Evolutionary conservation across 1,140 invertebrate genomes (phyloP), one percentile per base, ranked within the genome.

Genomic region (Neoseiulus cucumeris): DNA sequence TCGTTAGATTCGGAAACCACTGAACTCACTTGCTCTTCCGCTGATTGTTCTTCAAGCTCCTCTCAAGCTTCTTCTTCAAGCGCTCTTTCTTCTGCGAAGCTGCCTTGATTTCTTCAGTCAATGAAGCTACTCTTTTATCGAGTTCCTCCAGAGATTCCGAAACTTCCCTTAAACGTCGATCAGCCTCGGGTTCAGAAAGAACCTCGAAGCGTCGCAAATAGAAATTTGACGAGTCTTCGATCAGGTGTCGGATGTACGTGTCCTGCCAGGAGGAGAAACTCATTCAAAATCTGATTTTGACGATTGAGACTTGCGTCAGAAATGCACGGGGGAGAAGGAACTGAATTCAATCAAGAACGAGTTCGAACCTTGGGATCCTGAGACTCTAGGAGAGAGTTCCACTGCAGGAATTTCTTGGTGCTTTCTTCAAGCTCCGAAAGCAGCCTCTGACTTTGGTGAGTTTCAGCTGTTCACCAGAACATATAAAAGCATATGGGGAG

Each of bases 321-420:
- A 39, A 39, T 9, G 33, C 33, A 39, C 4, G 4, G 9, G 33
- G 9, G 9, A 39, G 4, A 39, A 6, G 4, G 9, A 9, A 39
- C 33, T 39, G 33, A 9, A 9, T 39, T 9, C 33, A 4, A 9
- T 6, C 33, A 9, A 39, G 9, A 6, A 9, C 9, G 33, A 39
- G 33, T 39, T 39, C 33, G 33, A 39, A 59, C 51, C 51, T 20
- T 59, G 51, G 51, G 51, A 59, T 59, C 51, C 22, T 59, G 51
- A 14, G 22, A 59, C 22, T 59, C 51, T 14, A 59, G 22, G 14
- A 59, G 1, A 6, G 51, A 59, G 33, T 59, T 59, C 51, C 51
- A 59, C 17, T 59, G 51, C 51, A 59, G 51, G 33, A 59, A 59
- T 33, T 59, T 17, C 22, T 59, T 59, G 17, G 51, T 59, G 2